Evolutionary conservation across 2,797 vertebrate genomes (phyloP).

Genomic region (Enteromius paludinosus): DNA sequence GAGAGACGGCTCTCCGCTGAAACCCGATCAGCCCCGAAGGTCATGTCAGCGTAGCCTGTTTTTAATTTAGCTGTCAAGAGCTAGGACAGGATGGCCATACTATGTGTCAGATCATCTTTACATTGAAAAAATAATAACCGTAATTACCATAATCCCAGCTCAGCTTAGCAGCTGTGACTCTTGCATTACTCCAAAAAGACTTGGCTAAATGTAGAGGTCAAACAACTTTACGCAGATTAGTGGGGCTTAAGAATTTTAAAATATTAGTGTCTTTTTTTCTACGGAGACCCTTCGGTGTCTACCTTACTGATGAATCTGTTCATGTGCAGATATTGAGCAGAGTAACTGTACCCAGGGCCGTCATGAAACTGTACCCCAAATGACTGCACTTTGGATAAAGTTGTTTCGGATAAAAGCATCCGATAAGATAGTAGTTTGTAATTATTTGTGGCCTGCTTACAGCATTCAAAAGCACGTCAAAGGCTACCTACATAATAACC

Average conservation of each 20-base stretch:
- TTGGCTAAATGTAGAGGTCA: slow-evolving; percentile 74
- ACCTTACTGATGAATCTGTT: slow-evolving; percentile 13
- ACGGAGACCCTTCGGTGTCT: slow-evolving; percentile 21
- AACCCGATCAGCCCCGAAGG: slow-evolving; percentile 70
- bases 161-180: slow-evolving; percentile 66
- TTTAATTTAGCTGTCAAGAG: slow-evolving; percentile 79
- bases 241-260: slow-evolving; percentile 66
- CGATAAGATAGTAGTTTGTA: background rate
- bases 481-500: background rate
- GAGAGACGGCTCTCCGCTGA: slow-evolving; percentile 49
- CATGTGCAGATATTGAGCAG: slow-evolving; percentile 34
- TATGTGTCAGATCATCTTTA: slow-evolving; percentile 68
- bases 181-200: slow-evolving; percentile 64
- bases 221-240: slow-evolving; percentile 74
- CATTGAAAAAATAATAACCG: slow-evolving; percentile 76
- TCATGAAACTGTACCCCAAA: background rate
- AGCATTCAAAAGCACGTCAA: background rate
- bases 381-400: background rate
- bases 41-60: slow-evolving; percentile 68
- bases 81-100: slow-evolving; percentile 57
- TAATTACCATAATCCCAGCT: slow-evolving; percentile 80
- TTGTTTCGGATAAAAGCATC: background rate
- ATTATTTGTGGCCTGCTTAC: background rate
- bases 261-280: slow-evolving; percentile 59
- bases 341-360: slow-evolving; percentile 15